These are phyloP conservation scores for Drosophila nasuta DNA, from an alignment of 1,140 invertebrate species.

Conservation along the genomic window DNA sequence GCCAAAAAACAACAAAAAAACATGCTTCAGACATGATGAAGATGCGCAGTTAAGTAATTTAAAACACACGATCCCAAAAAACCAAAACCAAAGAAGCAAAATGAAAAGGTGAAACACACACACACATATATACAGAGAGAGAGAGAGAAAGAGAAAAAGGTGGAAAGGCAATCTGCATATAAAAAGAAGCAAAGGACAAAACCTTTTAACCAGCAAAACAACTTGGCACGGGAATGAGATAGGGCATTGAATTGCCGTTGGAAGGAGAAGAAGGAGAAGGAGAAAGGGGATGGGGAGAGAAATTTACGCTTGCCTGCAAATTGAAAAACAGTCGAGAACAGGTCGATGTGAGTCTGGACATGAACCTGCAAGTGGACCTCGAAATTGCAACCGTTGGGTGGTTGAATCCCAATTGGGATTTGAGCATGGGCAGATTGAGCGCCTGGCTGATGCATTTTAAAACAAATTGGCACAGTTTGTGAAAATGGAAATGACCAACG, in stretches of 20 bases:
- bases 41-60: constrained; percentile 58
- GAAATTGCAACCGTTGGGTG: background rate
- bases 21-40: constrained; percentile 42
- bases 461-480: constrained; percentile 83
- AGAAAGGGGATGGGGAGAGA: constrained; percentile 20
- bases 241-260: background rate
- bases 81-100: constrained; percentile 11
- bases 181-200: constrained; percentile 67
- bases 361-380: background rate
- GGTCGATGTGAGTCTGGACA: constrained; percentile 32
- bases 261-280: no score
- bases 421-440: constrained; percentile 57
- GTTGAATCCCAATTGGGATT: background rate
- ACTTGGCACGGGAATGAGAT: background rate
- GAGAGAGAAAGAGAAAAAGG: no score
- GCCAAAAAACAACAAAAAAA: constrained; percentile 65
- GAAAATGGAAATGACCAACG: constrained; percentile 40
- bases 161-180: constrained; percentile 69
- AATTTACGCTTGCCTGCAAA: constrained; percentile 81
- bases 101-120: constrained; percentile 1
- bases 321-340: constrained; percentile 77
- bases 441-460: constrained; percentile 75
- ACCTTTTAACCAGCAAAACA: constrained; percentile 58
- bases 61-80: constrained; percentile 42
- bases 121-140: constrained; percentile 2